Conservation (phyloP, 2,797 vertebrate genomes). For the Melanotaenia trifasciata region DNA sequence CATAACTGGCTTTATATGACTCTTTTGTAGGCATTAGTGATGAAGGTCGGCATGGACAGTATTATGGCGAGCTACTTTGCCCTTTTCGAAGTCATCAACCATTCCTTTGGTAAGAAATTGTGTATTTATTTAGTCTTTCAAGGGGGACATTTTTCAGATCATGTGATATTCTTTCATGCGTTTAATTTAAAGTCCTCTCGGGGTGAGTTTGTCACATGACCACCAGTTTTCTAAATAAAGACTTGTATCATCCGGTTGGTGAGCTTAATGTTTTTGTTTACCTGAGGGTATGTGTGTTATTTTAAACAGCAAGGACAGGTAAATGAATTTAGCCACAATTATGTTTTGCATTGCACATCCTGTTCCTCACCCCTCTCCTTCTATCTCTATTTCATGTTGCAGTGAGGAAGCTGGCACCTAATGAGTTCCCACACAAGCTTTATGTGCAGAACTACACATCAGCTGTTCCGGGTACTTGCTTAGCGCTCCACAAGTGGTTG, state of each 20-base stretch:
- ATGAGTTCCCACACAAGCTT: slow-evolving; percentile 98
- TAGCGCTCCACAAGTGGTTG: slow-evolving; percentile 95
- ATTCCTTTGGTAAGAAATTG: slow-evolving; percentile 91
- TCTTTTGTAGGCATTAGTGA: slow-evolving; percentile 87
- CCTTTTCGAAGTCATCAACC: slow-evolving; percentile 98
- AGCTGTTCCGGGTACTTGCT: slow-evolving; percentile 93
- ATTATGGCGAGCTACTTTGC: slow-evolving; percentile 97
- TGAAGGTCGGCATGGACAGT: slow-evolving; percentile 96
- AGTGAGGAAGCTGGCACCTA: slow-evolving; percentile 96
- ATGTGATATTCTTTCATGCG: neutral
- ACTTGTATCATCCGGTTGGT: neutral
- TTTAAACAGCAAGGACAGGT: slow-evolving; percentile 19
- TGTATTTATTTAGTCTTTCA: slow-evolving; percentile 5
- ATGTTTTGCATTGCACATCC: slow-evolving; percentile 23
- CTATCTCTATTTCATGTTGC: slow-evolving; percentile 32
- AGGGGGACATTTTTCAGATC: neutral
- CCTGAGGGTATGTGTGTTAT: slow-evolving; percentile 14
- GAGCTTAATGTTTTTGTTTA: slow-evolving; percentile 10
- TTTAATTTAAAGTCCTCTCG: slow-evolving; percentile 16
- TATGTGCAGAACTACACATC: slow-evolving; percentile 99
- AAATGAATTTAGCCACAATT: slow-evolving; percentile 15
- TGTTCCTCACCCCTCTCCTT: slow-evolving; percentile 26
- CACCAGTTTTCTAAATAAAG: slow-evolving; percentile 45
- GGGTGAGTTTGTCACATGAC: slow-evolving; percentile 15
- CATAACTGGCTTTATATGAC: slow-evolving; percentile 14